Evolutionary conservation across 1,140 invertebrate species (phyloP), one percentile per base, ranked within the genome.

Genomic region (Trypoxylus dichotomus): DNA sequence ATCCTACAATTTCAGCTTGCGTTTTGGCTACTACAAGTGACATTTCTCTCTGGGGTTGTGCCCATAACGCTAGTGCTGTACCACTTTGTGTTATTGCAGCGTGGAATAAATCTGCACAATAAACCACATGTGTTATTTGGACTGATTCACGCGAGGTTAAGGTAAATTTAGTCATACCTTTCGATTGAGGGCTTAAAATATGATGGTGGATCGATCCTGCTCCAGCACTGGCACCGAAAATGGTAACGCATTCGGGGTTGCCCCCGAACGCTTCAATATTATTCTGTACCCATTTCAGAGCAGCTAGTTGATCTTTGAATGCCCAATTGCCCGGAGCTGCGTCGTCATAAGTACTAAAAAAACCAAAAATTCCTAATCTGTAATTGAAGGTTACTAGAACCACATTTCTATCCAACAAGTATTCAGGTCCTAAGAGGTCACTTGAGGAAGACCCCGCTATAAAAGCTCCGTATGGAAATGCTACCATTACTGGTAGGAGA

Each of bases 371-470:
- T 76, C 93, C 93, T 11, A 94, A 86, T 78, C 94, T 89, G 83
- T 95, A 95, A 81, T 95, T 93, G 41, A 94, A 86, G 1, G 92
- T 92, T 2, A 95, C 92, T 0, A 95, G 87, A 21, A 94, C 89
- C 6, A 93, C 85, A 58, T 88, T 89, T 81, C 92, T 90, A 2
- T 86, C 82, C 29, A 91, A 85, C 2, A 92, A 83, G 79, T 88
- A 87, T 47, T 87, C 83, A 0, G 90, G 88, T n/a, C 88, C 88
- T 75, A 90, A 91, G 0, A 90, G 80, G 21, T 83, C 58, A 19
- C 80, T 77, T n/a, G 79, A 77, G 0, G 83, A 82, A 8, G 84
- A 84, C 0, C 88, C 88, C 15, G 84, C 76, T 32, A 81, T 85
- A 75, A 89, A 90, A 8, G 87, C 89, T 68, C 92, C 92, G 1